Base-by-base conservation (phyloP, 2,888 invertebrate species). In the Leptopilina syphax region DNA sequence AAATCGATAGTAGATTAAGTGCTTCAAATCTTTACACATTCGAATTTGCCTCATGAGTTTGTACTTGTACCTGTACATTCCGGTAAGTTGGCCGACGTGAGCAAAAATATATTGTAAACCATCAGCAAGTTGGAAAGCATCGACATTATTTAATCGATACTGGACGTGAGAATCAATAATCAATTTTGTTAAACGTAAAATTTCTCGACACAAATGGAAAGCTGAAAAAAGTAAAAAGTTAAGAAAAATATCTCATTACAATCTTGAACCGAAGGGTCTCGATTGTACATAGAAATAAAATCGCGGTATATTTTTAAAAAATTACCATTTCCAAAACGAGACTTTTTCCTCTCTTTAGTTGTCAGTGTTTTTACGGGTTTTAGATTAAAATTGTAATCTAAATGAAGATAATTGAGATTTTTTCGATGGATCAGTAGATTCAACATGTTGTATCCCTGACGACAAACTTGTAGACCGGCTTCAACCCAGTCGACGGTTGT, bases 21-120 rank as follows among this genome's bases (percentile, higher is more conserved):
- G 99, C 91, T 99, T 99, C 87, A 99, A 93, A 93, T 99, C 99
- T 93, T 99, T 99, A 94, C 99, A 99, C 99, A 99, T 99, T 77
- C 99, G 94, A 86, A 99, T 99, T 93, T 99, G 99, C 89, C 98
- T 94, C 99, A 99, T 99, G 79, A 99, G 94, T 92, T 99, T 99
- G 93, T 99, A 99, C 90, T 98, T 98, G 94, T 99, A 99, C 47
- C 99, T 95, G 93, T 99, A 99, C 99, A 99, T 99, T 91, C 99
- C 99, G 0, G 99, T 99, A 81, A 99, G 93, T 92, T 99, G 99
- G 0, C 99, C 99, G 9, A 99, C 99, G 90, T 99, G 99, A 0
- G 99, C 98, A 92, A 99, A 99, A 83, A 99, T 98, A 92, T 99
- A 99, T 92, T 99, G 99, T 63, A 99, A 93, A 10, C 99, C 99